phyloP scores from a whole-genome alignment of 2,888 invertebrate species.

The Drosophila neonasuta region DNA sequence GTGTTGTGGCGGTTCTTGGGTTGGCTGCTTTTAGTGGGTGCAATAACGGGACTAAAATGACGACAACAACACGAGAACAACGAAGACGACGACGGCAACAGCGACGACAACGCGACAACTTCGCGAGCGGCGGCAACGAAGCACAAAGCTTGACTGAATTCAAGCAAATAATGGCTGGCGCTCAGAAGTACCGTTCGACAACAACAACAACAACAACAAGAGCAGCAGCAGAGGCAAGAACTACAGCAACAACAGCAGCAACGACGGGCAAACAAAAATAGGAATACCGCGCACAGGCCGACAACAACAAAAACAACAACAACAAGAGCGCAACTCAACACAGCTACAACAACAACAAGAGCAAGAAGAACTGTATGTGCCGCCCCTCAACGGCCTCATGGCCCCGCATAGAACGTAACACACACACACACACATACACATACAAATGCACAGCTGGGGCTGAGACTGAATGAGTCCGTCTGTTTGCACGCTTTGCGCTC shows the following conservation, averaged over 20 bases:
- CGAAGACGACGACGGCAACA: constrained; percentile 6
- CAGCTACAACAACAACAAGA: constrained; percentile 36
- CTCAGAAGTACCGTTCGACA: constrained; percentile 75
- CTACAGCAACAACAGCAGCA: constrained; percentile 34
- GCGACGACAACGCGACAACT: constrained; percentile 57
- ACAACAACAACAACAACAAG: constrained; percentile 49
- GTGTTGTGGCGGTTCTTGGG: constrained; percentile 13
- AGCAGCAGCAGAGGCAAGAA: constrained; percentile 16
- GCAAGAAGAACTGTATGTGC: constrained; percentile 36
- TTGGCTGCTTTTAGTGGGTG: constrained; percentile 41
- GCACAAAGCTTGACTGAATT: constrained; percentile 78
- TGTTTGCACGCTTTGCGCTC: constrained; percentile 52
- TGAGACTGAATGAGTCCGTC: constrained; percentile 61
- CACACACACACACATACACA: constrained; percentile 23
- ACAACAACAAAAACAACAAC: constrained; percentile 48
- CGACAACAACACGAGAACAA: constrained; percentile 17
- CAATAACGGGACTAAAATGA: constrained; percentile 49
- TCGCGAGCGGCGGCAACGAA: constrained; percentile 74
- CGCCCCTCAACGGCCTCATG: constrained; percentile 49
- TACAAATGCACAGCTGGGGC: constrained; percentile 41
- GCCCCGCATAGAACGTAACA: constrained; percentile 41
- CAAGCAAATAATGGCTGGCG: constrained; percentile 68
- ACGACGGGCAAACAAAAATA: constrained; percentile 70
- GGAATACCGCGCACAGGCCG: constrained; percentile 69
- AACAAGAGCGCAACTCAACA: constrained; percentile 15